Conservation (phyloP, 2,797 vertebrate species). For the Dipus sagitta region DNA sequence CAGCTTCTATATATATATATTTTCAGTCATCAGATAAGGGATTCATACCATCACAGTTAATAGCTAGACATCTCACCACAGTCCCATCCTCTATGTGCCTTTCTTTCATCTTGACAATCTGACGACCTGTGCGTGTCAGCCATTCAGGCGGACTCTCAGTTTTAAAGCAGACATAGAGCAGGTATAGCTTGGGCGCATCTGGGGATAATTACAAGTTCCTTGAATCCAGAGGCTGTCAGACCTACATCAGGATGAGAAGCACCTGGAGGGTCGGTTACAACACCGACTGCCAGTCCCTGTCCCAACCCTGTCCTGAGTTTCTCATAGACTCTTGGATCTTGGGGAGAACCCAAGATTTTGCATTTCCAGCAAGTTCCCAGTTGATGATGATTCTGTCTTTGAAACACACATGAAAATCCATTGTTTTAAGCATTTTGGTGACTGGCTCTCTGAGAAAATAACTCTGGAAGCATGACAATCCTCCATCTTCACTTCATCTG, state of each 20-base stretch:
- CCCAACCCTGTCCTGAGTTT: not conserved
- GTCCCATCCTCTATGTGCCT: not conserved
- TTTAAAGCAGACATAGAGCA: not conserved
- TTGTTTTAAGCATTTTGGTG: constrained; percentile 17
- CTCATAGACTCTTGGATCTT: constrained; percentile 12
- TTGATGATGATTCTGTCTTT: not conserved
- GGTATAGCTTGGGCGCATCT: not conserved
- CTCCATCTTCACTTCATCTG: constrained; percentile 19
- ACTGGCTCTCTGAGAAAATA: constrained; percentile 51
- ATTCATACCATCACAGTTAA: not conserved
- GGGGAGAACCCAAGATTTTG: constrained; percentile 31
- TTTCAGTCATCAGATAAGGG: not conserved
- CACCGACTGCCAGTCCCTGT: not conserved
- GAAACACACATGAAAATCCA: not conserved
- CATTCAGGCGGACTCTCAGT: not conserved
- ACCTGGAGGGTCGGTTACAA: constrained; percentile 6
- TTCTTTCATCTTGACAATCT: not conserved
- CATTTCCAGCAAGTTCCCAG: constrained; percentile 27
- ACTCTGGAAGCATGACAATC: not conserved
- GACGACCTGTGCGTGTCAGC: not conserved
- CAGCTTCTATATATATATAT: not conserved
- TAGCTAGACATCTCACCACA: not conserved
- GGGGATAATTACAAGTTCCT: constrained; percentile 42
- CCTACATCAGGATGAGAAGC: not conserved
- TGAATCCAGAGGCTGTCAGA: constrained; percentile 22